Conservation (phyloP, 2,113 vertebrate species). For the Dicrurus megarhynchus region DNA sequence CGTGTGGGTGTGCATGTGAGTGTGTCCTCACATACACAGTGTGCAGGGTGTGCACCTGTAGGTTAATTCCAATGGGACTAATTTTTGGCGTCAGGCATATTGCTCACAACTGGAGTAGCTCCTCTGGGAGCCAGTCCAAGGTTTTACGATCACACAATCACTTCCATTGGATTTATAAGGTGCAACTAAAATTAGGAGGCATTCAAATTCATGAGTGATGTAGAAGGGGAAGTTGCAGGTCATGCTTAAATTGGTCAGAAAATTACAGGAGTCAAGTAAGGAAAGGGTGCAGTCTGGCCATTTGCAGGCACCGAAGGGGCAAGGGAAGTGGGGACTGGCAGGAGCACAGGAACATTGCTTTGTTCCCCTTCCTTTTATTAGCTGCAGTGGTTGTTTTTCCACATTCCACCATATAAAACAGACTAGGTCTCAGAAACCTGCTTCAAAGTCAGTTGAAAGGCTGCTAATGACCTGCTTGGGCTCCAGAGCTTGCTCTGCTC, state of each 20-base stretch:
- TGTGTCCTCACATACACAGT: background rate
- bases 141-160: background rate
- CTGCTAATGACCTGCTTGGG: background rate
- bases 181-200: constrained; percentile 2
- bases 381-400: constrained; percentile 6
- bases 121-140: background rate
- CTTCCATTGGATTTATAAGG: constrained; percentile 34
- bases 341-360: background rate
- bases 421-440: background rate
- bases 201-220: background rate
- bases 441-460: constrained; percentile 26
- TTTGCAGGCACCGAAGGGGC: background rate
- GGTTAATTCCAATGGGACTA: background rate
- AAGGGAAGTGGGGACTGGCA: background rate
- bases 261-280: background rate
- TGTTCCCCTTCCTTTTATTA: background rate
- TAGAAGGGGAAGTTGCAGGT: constrained; percentile 23
- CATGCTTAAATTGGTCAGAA: constrained; percentile 10
- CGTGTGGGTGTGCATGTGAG: rapidly evolving
- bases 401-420: constrained; percentile 11
- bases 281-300: background rate
- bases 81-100: background rate
- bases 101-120: background rate
- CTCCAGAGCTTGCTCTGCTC: background rate
- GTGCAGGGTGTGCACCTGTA: background rate